Percentiles rank a stretch among this genome's conserved stretches.
These are phyloP conservation scores for Carcina quercana DNA, from an alignment of 2,888 invertebrate genomes.

Conservation along the genomic window DNA sequence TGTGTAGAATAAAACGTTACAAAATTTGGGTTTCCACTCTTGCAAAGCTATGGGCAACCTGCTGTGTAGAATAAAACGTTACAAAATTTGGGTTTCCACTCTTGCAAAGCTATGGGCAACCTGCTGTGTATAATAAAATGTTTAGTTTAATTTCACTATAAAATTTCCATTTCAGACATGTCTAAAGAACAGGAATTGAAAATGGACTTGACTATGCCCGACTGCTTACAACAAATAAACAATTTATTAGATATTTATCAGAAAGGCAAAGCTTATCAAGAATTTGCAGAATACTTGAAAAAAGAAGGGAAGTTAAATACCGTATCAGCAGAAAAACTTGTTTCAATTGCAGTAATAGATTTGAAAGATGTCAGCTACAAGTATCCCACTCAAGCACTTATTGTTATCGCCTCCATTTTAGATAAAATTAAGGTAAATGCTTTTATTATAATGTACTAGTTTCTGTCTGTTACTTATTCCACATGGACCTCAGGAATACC, in stretches of 20 bases:
- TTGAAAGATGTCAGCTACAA: conserved; percentile 36
- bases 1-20: too few species aligned
- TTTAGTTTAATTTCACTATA: neutral
- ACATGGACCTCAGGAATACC: neutral
- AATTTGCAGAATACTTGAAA: conserved; percentile 22
- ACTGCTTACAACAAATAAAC: conserved; percentile 34
- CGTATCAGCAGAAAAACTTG: conserved; percentile 27
- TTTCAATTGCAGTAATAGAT: conserved; percentile 36
- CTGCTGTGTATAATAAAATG: neutral
- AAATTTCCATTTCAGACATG: conserved; percentile 31
- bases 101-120: too few species aligned
- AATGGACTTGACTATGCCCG: conserved; percentile 26
- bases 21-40: too few species aligned
- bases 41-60: too few species aligned
- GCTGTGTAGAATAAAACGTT: too few species aligned
- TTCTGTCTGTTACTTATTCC: neutral
- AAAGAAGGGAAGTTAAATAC: conserved; percentile 19
- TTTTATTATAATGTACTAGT: neutral
- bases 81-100: too few species aligned
- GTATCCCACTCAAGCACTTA: conserved; percentile 29
- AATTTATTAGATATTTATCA: conserved; percentile 18
- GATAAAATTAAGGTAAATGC: conserved; percentile 41
- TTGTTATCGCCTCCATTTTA: conserved; percentile 32
- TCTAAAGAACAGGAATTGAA: conserved; percentile 24
- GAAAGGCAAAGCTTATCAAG: conserved; percentile 27